These are phyloP conservation scores for Acanthosoma haemorrhoidale DNA, from an alignment of 2,888 invertebrate genomes.

Conservation along the genomic window DNA sequence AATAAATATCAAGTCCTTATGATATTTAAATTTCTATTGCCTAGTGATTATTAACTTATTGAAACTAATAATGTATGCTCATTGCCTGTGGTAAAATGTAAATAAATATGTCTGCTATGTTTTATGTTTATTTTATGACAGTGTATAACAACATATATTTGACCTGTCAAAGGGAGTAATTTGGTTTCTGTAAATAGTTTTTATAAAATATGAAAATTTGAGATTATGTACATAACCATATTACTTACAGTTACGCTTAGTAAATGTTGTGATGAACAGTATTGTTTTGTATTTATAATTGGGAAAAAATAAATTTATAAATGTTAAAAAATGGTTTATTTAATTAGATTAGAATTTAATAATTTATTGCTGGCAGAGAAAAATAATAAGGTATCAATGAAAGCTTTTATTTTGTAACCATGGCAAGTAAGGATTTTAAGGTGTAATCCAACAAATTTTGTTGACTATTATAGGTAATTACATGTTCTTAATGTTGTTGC, in stretches of 20 bases:
- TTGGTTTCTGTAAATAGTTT: constrained; percentile 28
- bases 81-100: constrained; percentile 37
- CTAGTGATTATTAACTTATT: constrained; percentile 19
- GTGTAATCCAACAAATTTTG: too few species aligned
- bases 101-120: constrained; percentile 26
- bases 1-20: neutral
- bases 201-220: constrained; percentile 17
- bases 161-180: neutral
- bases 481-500: too few species aligned
- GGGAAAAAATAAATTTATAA: constrained; percentile 32
- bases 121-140: neutral
- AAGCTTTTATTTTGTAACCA: neutral
- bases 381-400: neutral
- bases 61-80: constrained; percentile 34
- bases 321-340: neutral
- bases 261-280: constrained; percentile 36
- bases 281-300: constrained; percentile 32
- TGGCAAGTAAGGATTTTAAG: too few species aligned
- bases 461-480: too few species aligned
- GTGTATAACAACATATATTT: neutral
- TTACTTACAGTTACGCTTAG: constrained; percentile 34
- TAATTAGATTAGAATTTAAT: too few species aligned
- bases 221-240: neutral
- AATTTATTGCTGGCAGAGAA: neutral
- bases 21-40: neutral